Percentiles rank a stretch among this genome's conserved stretches.
Conservation (phyloP, 2,797 vertebrate species). For the Rhinichthys osculus region DNA sequence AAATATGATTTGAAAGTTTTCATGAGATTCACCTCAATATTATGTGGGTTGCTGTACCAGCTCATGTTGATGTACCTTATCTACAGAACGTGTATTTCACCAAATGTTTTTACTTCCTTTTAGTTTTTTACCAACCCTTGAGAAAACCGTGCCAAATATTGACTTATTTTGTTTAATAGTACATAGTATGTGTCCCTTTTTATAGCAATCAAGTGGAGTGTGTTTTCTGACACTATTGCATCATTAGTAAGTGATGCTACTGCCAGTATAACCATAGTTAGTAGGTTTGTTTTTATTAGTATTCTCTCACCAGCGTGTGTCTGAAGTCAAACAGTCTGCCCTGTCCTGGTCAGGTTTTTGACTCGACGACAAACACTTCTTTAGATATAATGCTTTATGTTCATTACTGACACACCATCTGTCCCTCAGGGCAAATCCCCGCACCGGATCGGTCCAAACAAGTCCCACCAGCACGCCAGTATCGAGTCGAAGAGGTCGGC, state of each 20-base stretch:
- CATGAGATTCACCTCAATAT: background rate
- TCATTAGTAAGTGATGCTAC: background rate
- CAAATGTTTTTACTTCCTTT: slow-evolving; percentile 19
- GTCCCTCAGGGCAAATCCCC: slow-evolving; percentile 83
- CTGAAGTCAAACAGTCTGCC: background rate
- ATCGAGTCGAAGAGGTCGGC: slow-evolving; percentile 83
- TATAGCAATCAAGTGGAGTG: background rate
- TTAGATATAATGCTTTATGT: background rate
- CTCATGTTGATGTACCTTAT: slow-evolving; percentile 3
- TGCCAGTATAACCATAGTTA: slow-evolving; percentile 2
- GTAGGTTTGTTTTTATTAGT: slow-evolving; percentile 7
- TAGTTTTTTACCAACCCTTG: slow-evolving; percentile 10
- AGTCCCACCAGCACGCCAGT: slow-evolving; percentile 88
- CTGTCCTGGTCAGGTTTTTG: slow-evolving; percentile 9
- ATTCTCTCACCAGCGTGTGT: slow-evolving; percentile 14
- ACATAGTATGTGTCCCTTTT: background rate
- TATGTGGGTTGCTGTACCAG: slow-evolving; percentile 9
- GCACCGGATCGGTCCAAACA: slow-evolving; percentile 84
- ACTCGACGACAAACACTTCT: slow-evolving; percentile 5
- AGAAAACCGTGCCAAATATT: slow-evolving; percentile 45
- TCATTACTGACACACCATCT: slow-evolving; percentile 47
- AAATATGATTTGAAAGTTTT: slow-evolving; percentile 7
- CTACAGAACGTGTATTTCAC: background rate
- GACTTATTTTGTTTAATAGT: slow-evolving; percentile 16
- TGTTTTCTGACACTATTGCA: background rate